Conservation (phyloP, 1,140 invertebrate genomes). For the Hesperophylax magnus region DNA sequence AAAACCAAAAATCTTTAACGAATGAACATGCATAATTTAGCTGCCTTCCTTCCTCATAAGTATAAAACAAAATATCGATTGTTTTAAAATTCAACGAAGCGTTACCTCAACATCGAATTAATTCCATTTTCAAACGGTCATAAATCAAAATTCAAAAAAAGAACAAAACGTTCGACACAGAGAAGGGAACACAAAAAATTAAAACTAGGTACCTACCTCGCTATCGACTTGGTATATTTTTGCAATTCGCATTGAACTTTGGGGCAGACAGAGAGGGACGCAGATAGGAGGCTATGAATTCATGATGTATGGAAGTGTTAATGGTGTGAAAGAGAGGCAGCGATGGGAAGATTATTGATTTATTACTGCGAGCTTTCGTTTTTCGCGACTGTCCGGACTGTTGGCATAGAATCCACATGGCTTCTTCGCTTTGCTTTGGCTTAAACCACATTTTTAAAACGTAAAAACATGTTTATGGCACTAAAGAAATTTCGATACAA, state of each 20-base stretch:
- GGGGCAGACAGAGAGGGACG: constrained; percentile 37
- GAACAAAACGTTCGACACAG: constrained; percentile 26
- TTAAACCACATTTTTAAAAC: too few relatives aligned
- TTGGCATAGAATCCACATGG: constrained; percentile 27
- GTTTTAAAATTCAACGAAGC: constrained; percentile 31
- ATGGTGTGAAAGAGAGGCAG: constrained; percentile 56
- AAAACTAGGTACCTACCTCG: background rate
- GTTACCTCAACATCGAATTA: constrained; percentile 30
- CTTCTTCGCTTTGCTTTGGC: background rate
- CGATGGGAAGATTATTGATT: constrained; percentile 58
- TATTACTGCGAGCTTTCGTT: constrained; percentile 56
- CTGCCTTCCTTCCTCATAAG: background rate
- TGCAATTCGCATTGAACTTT: constrained; percentile 7
- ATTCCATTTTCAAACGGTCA: constrained; percentile 34
- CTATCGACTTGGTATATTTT: background rate
- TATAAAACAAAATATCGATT: constrained; percentile 25
- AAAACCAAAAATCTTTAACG: constrained; percentile 3
- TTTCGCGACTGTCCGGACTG: constrained; percentile 42
- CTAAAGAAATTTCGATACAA: too few relatives aligned
- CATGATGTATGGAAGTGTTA: constrained; percentile 57
- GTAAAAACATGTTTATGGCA: too few relatives aligned
- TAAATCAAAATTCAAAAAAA: constrained; percentile 32
- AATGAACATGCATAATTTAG: constrained; percentile 19
- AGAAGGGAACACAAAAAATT: constrained; percentile 29
- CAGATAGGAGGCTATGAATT: constrained; percentile 31